Base-by-base conservation (phyloP, 1,140 invertebrate species). In the Drosophila ohnishii region DNA sequence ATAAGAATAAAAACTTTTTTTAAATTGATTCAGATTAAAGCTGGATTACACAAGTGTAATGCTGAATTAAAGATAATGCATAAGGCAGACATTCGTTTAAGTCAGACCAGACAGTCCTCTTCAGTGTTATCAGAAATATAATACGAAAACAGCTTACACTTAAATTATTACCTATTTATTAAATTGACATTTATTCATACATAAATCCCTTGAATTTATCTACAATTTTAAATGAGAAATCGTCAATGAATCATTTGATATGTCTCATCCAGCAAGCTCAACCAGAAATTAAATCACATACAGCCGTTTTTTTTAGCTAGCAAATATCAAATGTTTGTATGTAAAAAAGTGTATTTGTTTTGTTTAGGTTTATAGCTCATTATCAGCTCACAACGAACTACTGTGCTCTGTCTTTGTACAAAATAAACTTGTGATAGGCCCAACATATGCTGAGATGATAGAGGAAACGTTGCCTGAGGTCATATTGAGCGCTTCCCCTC, bases 211-310 rank as follows among this genome's bases (percentile, higher is more conserved):
- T 66, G 69, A 19, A 25, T 30, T 69, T 48, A 19, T 53, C 3
- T 35, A n/a, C 25, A 55, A 22, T n/a, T 28, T 35, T 10, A 47
- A 40, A 34, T 44, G 30, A 50, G 11, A 55, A 53, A 60, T 32
- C 35, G 13, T 35, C 10, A 51, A 28, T 86, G 82, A 86, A 62
- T 86, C 83, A 86, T 65, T 60, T 10, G 25, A 40, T 25, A 71
- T 37, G 57, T 55, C 47, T 48, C 42, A 45, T 47, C 35, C 22
- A 19, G 40, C 28, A 25, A 25, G 37, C 37, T 58, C n/a, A 44
- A 16, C 56, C 9, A 30, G 44, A 47, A 63, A 51, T 34, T 32
- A 16, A 55, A 58, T 66, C 50, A 74, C 72, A 64, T 39, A 69
- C n/a, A 51, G n/a, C 9, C 51, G 37, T 40, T 63, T 81, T 62